phyloP scores from a whole-genome alignment of 2,888 invertebrate genomes.

The Vesta saturnalis region DNA sequence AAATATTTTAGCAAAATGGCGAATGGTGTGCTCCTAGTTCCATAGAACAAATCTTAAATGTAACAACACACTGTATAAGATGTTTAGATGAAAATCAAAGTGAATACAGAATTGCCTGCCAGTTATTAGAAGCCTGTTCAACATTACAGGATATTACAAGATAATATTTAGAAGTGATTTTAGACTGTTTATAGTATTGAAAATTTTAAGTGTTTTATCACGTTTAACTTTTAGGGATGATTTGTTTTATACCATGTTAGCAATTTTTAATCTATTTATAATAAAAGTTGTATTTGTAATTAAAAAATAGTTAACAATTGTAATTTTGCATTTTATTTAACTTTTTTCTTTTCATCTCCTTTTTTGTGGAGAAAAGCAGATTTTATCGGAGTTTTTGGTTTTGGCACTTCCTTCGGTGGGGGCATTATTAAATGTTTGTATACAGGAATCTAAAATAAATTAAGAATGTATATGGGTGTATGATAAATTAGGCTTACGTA shows the following conservation, averaged over 20 bases:
- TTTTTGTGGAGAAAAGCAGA: slow-evolving; percentile 3
- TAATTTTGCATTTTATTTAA: background rate
- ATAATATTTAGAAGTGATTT: slow-evolving; percentile 25
- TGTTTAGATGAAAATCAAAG: slow-evolving; percentile 60
- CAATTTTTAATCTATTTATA: background rate
- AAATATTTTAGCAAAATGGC: slow-evolving; percentile 49
- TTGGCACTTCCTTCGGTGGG: slow-evolving; percentile 66
- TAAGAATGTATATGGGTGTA: slow-evolving; percentile 8
- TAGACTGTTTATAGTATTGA: background rate
- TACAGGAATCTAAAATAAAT: slow-evolving; percentile 70
- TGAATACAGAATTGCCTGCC: slow-evolving; percentile 61
- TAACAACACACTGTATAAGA: slow-evolving; percentile 60
- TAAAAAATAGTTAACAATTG: no score
- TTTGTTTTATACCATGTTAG: background rate
- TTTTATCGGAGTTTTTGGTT: slow-evolving; percentile 56
- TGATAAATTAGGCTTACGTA: slow-evolving; percentile 57
- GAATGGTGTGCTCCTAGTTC: slow-evolving; percentile 58
- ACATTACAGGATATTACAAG: slow-evolving; percentile 52
- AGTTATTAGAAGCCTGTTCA: slow-evolving; percentile 64
- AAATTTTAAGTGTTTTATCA: background rate
- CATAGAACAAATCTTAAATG: slow-evolving; percentile 55
- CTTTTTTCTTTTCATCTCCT: slow-evolving; percentile 15
- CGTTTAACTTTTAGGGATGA: background rate
- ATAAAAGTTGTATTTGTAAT: background rate
- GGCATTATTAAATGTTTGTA: slow-evolving; percentile 74